Base-by-base conservation (phyloP, 2,888 invertebrate genomes). In the Phoenoteleia sp. region DNA sequence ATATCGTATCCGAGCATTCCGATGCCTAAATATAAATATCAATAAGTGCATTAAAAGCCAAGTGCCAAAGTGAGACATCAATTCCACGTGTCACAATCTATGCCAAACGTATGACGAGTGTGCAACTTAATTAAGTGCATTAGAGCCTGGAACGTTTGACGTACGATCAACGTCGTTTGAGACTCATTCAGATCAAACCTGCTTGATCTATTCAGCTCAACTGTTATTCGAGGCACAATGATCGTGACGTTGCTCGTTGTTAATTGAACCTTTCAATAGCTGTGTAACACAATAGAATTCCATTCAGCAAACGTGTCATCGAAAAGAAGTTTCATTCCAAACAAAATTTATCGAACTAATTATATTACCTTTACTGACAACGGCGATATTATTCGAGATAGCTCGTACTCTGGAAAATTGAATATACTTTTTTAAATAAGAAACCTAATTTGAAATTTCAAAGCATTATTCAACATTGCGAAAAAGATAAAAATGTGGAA, bases 231-330 rank as follows among this genome's bases (percentile, higher is more conserved):
- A 83, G 83, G 85, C 88, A 88, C 87, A 88, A 90, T 88, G 87
- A 84, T 77, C 88, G 86, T 90, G 91, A 90, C 90, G 90, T 87
- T 87, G 89, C 87, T 85, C 88, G 87, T 90, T 86, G 89, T 91
- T 90, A 91, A 91, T 91, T 90, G 91, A 90, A 90, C 90, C 89
- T 91, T 91, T 91, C 91, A 91, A 90, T 90, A 90, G 90, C 88
- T 88, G 85, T 86, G 86, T 88, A 87, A 84, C 88, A 89, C 87
- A 91, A 89, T 88, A 88, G 88, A 87, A 90, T 88, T 84, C 81
- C 79, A 86, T 77, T 77, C 77, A 81, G 64, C 39, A 81, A 74
- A 80, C 74, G 72, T 80, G 86, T 83, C 81, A 77, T 82, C 80
- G 60, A 54, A 67, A 74, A 71, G 82, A 81, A 67, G 33, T 72